Conservation (phyloP, 2,888 invertebrate species). For the Tanytarsus gracilentus region DNA sequence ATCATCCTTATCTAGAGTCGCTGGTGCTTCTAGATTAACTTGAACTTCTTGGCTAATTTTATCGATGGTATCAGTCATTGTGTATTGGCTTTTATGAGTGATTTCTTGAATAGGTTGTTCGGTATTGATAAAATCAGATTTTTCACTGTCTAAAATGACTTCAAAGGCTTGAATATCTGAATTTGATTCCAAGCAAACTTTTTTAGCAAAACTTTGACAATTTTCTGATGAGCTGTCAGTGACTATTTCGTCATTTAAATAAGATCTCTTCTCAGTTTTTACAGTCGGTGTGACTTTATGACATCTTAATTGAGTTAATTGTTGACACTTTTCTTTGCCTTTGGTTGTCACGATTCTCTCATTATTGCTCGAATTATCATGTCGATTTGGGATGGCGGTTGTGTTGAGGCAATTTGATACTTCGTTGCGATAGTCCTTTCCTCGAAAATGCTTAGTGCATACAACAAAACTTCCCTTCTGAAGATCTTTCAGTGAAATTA, state of each 20-base stretch:
- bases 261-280: no score
- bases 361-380: not conserved
- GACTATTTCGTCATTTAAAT: no score
- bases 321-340: not conserved
- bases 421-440: not conserved
- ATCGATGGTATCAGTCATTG: not conserved
- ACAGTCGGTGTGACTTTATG: not conserved
- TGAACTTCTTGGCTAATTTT: not conserved
- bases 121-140: no score
- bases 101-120: no score
- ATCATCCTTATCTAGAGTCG: slow-evolving; percentile 11
- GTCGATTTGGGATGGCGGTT: not conserved
- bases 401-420: slow-evolving; percentile 13
- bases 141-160: no score
- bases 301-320: not conserved
- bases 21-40: no score
- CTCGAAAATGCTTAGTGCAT: slow-evolving; percentile 14
- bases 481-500: not conserved
- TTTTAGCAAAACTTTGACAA: no score
- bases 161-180: no score
- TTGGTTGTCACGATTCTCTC: not conserved
- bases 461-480: slow-evolving; percentile 3
- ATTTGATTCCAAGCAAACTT: no score
- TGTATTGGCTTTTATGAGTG: no score
- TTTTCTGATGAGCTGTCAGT: no score